Evolutionary conservation across 2,888 invertebrate genomes (phyloP), one percentile per base, ranked within the genome.

Genomic region (Bimastos eiseni): DNA sequence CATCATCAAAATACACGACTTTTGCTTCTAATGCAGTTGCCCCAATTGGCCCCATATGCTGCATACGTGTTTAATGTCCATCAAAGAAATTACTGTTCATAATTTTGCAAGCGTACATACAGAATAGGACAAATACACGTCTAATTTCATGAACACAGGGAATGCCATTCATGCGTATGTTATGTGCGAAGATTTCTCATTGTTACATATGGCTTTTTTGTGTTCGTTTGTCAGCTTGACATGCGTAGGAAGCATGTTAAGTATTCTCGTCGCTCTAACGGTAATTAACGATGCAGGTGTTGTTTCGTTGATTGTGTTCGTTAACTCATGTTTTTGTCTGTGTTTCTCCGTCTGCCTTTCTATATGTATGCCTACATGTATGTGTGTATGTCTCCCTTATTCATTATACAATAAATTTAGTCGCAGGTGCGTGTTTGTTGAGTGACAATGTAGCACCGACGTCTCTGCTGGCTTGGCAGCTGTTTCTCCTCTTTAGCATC

Each of bases 351-450:
- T 70, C 30, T 70, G 70, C n/a, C 70, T 70, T 4, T n/a, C 70
- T 70, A n/a, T n/a, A 30, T 70, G n/a, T n/a, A 6, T 70, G 17
- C 8, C 11, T n/a, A n/a, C n/a, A 30, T 2, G 8, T 17, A 0
- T n/a, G n/a, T 70, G 11, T 70, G 17, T n/a, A 30, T 8, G 8
- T 30, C n/a, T n/a, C n/a, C 17, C 30, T 70, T n/a, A n/a, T n/a
- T 70, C 17, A 5, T 19, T 15, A 17, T 24, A 24, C 30, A 70
- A 70, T 70, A 70, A 70, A 70, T 70, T n/a, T 8, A 0, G 70
- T 70, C 70, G 70, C 70, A 70, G 70, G 70, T 70, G 70, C 70
- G 70, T 70, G 70, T 70, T 30, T 70, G 70, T 70, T 70, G n/a
- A 70, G n/a, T 70, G 70, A n/a, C 70, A 70, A 8, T n/a, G 70